Percentiles rank a stretch among this genome's conserved stretches.
phyloP scores from a whole-genome alignment of 1,140 invertebrate genomes.

The Drosophila parabipectinata region DNA sequence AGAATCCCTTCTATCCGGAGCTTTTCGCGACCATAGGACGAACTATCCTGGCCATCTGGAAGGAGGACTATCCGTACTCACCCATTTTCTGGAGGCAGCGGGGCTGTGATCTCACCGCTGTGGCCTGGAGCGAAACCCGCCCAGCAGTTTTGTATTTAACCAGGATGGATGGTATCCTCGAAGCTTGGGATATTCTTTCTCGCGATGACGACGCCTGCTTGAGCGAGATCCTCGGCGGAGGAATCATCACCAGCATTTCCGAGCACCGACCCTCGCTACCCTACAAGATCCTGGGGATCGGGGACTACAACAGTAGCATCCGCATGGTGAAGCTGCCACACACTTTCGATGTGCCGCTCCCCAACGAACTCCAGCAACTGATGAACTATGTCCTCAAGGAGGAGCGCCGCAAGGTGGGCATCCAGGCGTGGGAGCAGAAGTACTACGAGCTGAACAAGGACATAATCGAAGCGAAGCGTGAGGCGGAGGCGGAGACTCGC shows the following conservation, averaged over 20 bases:
- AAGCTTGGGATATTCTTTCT: slow-evolving; percentile 86
- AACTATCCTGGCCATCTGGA: slow-evolving; percentile 86
- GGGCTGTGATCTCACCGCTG: slow-evolving; percentile 85
- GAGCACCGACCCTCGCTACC: slow-evolving; percentile 84
- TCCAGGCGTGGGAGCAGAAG: slow-evolving; percentile 74
- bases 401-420: slow-evolving; percentile 66
- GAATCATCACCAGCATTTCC: slow-evolving; percentile 85
- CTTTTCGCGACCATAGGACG: slow-evolving; percentile 86
- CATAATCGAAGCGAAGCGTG: slow-evolving; percentile 75
- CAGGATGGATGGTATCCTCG: slow-evolving; percentile 85
- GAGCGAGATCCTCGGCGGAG: slow-evolving; percentile 80
- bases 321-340: slow-evolving; percentile 86
- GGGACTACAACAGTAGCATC: slow-evolving; percentile 87
- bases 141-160: slow-evolving; percentile 85
- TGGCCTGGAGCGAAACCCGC: slow-evolving; percentile 85
- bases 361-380: slow-evolving; percentile 63
- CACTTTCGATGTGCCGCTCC: slow-evolving; percentile 77
- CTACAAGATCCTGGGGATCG: slow-evolving; percentile 85
- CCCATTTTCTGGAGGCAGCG: slow-evolving; percentile 86
- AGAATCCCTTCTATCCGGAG: slow-evolving; percentile 85
- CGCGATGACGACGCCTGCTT: slow-evolving; percentile 85
- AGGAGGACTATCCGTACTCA: slow-evolving; percentile 83
- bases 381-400: slow-evolving; percentile 63
- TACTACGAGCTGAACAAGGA: slow-evolving; percentile 80
- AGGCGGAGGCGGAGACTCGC: slow-evolving; percentile 62